These are phyloP conservation scores for Poeciliopsis retropinna DNA, from an alignment of 2,113 vertebrate species.

Conservation along the genomic window DNA sequence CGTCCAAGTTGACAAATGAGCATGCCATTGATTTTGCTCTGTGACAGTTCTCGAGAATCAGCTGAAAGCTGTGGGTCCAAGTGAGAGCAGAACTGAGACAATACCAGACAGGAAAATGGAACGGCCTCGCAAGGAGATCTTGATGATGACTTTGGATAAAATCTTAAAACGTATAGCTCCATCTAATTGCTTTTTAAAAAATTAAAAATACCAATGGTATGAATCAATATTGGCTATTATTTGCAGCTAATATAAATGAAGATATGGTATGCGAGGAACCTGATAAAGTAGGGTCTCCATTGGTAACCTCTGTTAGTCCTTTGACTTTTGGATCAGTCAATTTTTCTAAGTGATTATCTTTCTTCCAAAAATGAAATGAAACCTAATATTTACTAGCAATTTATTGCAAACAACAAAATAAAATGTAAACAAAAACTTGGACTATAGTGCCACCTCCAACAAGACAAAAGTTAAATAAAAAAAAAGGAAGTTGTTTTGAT, in stretches of 20 bases:
- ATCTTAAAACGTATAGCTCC: not conserved
- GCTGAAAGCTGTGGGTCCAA: not conserved
- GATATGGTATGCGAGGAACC: not conserved
- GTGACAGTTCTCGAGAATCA: not conserved
- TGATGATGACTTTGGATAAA: not conserved
- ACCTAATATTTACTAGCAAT: not conserved
- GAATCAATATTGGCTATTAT: too few relatives aligned
- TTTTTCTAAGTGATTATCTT: too few relatives aligned
- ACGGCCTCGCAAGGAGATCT: not conserved
- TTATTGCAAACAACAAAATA: too few relatives aligned
- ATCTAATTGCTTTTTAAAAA: not conserved
- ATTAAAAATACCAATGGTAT: too few relatives aligned
- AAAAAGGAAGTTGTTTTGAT: too few relatives aligned
- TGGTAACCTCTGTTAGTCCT: not conserved
- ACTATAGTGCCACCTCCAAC: too few relatives aligned
- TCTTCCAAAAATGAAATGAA: not conserved
- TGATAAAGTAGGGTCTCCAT: not conserved
- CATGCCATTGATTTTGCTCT: not conserved
- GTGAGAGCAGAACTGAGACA: not conserved
- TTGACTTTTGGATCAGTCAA: not conserved
- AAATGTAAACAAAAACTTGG: too few relatives aligned
- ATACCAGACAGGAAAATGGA: not conserved
- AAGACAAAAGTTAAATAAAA: too few relatives aligned
- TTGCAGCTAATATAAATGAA: not conserved
- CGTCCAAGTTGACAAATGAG: conserved; percentile 26